These are phyloP conservation scores for Chionoecetes opilio DNA, from an alignment of 1,140 invertebrate genomes.

Conservation along the genomic window DNA sequence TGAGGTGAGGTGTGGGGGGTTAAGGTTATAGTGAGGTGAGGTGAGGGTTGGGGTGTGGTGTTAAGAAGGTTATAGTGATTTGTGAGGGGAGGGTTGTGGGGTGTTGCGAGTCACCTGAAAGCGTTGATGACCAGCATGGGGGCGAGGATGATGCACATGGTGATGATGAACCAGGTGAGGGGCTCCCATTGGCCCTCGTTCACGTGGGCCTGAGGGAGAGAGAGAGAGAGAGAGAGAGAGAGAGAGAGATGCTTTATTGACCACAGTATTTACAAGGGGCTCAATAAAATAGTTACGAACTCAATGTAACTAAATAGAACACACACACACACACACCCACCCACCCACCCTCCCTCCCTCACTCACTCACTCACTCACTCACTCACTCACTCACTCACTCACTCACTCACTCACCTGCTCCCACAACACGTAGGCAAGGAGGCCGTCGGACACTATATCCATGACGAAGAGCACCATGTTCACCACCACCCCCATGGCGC, in stretches of 20 bases:
- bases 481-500: constrained; percentile 59
- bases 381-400: constrained; percentile 49
- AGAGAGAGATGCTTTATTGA: no score
- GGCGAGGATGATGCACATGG: constrained; percentile 73
- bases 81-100: background rate
- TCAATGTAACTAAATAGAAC: no score
- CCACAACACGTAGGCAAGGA: constrained; percentile 70
- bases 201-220: background rate
- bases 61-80: background rate
- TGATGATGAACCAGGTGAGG: constrained; percentile 76
- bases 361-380: constrained; percentile 43
- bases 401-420: constrained; percentile 61
- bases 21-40: background rate
- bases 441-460: constrained; percentile 75
- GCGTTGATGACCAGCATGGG: constrained; percentile 78
- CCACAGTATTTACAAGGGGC: no score
- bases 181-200: constrained; percentile 13
- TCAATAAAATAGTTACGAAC: no score
- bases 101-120: constrained; percentile 65
- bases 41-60: background rate
- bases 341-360: no score
- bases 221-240: background rate
- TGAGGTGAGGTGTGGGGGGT: no score
- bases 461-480: constrained; percentile 72
- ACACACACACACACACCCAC: no score